These are phyloP conservation scores for Pyrrhosoma nymphula DNA, from an alignment of 2,888 invertebrate genomes.

Conservation along the genomic window DNA sequence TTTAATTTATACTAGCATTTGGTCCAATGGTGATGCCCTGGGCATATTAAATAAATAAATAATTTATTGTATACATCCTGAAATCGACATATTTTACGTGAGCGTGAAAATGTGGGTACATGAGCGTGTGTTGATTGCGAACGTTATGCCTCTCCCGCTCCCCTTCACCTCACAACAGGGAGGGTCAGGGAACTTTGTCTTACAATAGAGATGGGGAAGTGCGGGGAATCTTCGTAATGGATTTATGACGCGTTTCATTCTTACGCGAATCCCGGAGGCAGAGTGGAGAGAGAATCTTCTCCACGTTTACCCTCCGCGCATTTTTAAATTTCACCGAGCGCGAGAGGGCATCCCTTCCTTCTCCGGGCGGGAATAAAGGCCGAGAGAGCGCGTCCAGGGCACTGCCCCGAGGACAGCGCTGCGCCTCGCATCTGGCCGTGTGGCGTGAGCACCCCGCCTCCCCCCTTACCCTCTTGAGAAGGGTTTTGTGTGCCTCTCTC, in stretches of 20 bases:
- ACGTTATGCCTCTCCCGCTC: no score
- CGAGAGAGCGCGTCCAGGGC: neutral
- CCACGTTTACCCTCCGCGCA: neutral
- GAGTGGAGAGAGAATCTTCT: neutral
- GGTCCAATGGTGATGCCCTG: no score
- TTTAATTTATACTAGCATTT: no score
- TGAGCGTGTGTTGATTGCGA: no score
- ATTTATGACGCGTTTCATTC: constrained; percentile 16
- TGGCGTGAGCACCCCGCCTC: neutral
- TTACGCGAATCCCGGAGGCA: neutral
- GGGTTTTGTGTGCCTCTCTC: neutral
- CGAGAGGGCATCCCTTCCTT: neutral
- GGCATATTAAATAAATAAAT: no score
- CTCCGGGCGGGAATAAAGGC: neutral
- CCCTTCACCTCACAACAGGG: no score
- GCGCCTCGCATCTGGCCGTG: neutral
- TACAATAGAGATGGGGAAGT: neutral
- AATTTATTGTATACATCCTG: no score
- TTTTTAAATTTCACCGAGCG: neutral
- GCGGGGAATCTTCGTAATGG: neutral
- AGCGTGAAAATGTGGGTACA: no score
- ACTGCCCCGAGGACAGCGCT: neutral
- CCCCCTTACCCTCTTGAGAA: neutral
- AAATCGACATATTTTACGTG: no score
- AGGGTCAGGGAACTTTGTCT: neutral